Evolutionary conservation across 2,888 invertebrate genomes (phyloP).

Genomic region (Himalopsyche tibetana): DNA sequence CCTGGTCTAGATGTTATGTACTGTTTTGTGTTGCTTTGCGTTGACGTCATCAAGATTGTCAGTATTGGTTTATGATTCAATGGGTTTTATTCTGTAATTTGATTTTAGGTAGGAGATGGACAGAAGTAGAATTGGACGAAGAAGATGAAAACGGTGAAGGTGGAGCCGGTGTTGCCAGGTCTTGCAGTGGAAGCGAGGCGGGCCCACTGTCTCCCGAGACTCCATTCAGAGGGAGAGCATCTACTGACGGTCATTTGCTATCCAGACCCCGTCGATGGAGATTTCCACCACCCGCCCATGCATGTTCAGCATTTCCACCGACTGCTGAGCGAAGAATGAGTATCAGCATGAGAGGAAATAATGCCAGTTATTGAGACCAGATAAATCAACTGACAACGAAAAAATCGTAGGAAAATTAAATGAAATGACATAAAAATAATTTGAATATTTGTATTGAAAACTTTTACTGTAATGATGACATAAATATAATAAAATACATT

Average conservation of each 20-base stretch:
- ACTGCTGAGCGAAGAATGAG: slow-evolving; percentile 84
- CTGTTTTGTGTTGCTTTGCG: too few relatives aligned
- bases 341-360: slow-evolving; percentile 84
- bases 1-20: too few relatives aligned
- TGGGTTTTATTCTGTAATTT: background rate
- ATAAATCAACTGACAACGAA: slow-evolving; percentile 18
- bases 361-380: slow-evolving; percentile 71
- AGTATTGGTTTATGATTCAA: too few relatives aligned
- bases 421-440: background rate
- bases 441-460: background rate
- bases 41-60: too few relatives aligned
- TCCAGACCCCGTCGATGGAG: slow-evolving; percentile 80
- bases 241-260: slow-evolving; percentile 82
- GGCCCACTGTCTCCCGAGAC: slow-evolving; percentile 71
- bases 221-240: slow-evolving; percentile 85
- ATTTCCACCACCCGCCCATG: slow-evolving; percentile 74
- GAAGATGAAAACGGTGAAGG: slow-evolving; percentile 73
- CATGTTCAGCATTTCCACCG: slow-evolving; percentile 72
- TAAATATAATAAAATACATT: background rate
- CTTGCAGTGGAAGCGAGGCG: slow-evolving; percentile 67
- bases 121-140: slow-evolving; percentile 80
- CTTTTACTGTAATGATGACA: background rate
- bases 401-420: background rate
- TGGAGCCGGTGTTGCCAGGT: slow-evolving; percentile 48
- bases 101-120: slow-evolving; percentile 77